A percentile compares a stretch with the other conserved stretches of the same genome.
phyloP scores from a whole-genome alignment of 2,797 vertebrate species.

The Eidolon dupreanum region DNA sequence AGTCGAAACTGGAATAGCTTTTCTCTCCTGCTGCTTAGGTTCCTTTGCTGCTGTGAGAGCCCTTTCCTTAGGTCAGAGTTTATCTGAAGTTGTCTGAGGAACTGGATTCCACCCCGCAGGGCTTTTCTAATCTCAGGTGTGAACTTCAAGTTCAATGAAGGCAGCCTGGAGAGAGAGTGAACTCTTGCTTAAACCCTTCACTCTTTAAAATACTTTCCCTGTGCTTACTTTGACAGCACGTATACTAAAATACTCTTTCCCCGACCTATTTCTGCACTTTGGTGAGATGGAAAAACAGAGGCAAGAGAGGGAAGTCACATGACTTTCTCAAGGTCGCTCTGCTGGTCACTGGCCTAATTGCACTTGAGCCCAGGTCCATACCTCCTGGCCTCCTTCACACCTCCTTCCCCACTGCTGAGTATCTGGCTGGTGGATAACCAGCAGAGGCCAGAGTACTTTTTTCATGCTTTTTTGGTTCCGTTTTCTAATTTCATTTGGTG shows the following conservation, averaged over 20 bases:
- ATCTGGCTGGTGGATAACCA: not conserved
- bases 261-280: not conserved
- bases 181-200: not conserved
- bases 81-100: not conserved
- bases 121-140: not conserved
- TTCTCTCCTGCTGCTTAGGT: not conserved
- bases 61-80: not conserved
- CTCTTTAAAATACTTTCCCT: not conserved
- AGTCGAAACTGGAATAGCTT: not conserved
- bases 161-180: not conserved
- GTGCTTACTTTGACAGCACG: too few species aligned
- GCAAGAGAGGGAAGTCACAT: not conserved
- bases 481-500: not conserved
- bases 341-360: not conserved
- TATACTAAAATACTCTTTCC: too few species aligned
- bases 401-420: not conserved
- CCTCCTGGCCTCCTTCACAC: too few species aligned
- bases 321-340: not conserved
- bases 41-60: too few species aligned
- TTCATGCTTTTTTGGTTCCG: not conserved
- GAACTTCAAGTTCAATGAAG: too few species aligned
- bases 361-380: not conserved
- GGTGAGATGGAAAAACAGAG: not conserved
- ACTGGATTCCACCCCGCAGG: not conserved
- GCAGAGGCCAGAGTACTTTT: not conserved